Conservation (phyloP, 2,113 vertebrate species). For the Indicator maculatus region DNA sequence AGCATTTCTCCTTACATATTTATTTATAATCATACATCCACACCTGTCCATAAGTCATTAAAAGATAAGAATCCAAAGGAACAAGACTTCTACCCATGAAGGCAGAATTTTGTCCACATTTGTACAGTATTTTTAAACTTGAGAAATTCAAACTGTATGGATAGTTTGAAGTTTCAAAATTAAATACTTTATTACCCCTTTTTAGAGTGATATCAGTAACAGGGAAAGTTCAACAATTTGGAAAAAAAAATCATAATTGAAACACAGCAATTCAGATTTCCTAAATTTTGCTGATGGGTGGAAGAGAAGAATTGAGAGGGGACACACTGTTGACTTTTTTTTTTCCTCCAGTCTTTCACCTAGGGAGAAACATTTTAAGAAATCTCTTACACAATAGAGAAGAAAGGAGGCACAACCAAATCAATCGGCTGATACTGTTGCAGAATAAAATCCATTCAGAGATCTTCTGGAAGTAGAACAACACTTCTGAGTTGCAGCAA, state of each 20-base stretch:
- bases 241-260: not conserved
- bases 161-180: not conserved
- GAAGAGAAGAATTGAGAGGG: not conserved
- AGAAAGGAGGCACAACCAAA: not conserved
- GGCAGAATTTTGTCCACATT: not conserved
- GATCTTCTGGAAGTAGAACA: not conserved
- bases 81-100: not conserved
- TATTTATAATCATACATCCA: not conserved
- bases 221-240: not conserved
- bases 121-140: not conserved
- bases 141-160: not conserved
- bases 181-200: not conserved
- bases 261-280: not conserved
- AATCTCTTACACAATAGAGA: not conserved
- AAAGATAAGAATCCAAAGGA: not conserved
- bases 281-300: not conserved
- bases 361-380: not conserved
- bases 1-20: not conserved
- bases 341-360: not conserved
- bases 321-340: not conserved
- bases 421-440: not conserved
- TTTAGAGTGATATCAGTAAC: not conserved
- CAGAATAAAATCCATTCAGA: constrained; percentile 30
- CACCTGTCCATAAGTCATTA: not conserved
- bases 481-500: not conserved